These are phyloP conservation scores for Lytechinus variegatus DNA, from an alignment of 35 echinoderm and acorn worm species.

Conservation along the genomic window DNA sequence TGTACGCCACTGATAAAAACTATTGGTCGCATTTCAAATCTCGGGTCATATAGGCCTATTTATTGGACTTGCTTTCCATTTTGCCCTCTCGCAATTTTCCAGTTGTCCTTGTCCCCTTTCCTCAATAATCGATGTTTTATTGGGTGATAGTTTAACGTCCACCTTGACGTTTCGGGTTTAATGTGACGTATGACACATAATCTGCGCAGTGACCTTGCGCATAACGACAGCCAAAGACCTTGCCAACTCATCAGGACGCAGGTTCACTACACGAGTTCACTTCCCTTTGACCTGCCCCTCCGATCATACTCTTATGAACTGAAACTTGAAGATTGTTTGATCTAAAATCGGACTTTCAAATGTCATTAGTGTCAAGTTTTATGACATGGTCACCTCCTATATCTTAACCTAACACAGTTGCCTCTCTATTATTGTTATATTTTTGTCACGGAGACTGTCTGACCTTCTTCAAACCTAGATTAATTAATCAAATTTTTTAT, in stretches of 20 bases:
- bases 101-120: neutral
- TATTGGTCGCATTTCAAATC: no score
- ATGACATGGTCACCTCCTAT: neutral
- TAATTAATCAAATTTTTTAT: no score
- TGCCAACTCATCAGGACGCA: neutral
- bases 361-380: neutral
- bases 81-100: neutral
- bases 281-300: neutral
- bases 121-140: neutral
- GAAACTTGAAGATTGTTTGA: no score
- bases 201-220: neutral
- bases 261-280: neutral
- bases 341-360: no score
- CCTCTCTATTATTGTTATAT: neutral
- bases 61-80: no score
- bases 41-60: no score
- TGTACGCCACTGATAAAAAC: no score
- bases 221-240: neutral
- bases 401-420: neutral
- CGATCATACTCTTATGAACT: no score
- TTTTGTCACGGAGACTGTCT: neutral
- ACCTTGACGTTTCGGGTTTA: neutral
- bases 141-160: neutral
- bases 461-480: no score
- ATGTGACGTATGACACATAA: neutral